Conservation (phyloP, 2,888 invertebrate species). For the Aspidiotus rigidus region DNA sequence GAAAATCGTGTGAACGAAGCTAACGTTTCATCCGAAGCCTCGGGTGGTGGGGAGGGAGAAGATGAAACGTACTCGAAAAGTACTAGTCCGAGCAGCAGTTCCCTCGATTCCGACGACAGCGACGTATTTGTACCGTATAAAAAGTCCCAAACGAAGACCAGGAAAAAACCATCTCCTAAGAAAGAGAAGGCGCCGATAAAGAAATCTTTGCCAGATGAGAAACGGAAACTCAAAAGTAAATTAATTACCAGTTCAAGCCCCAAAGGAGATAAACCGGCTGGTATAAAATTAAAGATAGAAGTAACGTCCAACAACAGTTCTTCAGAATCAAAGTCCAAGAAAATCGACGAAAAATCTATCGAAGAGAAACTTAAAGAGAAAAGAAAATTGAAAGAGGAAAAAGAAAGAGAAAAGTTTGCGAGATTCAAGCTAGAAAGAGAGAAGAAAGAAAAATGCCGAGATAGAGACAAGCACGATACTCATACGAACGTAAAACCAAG, state of each 20-base stretch:
- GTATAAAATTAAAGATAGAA: conserved; percentile 24
- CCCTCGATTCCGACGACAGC: conserved; percentile 18
- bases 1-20: background rate
- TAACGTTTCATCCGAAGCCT: conserved; percentile 10
- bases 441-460: conserved; percentile 32
- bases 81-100: conserved; percentile 26
- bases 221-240: conserved; percentile 34
- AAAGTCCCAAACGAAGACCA: conserved; percentile 38
- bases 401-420: conserved; percentile 39
- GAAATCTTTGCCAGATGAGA: conserved; percentile 34
- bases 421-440: conserved; percentile 56
- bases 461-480: conserved; percentile 19
- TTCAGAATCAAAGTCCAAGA: conserved; percentile 10
- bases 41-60: conserved; percentile 10
- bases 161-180: conserved; percentile 15
- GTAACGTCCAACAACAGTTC: conserved; percentile 14
- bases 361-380: conserved; percentile 36
- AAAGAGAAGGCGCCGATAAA: conserved; percentile 36
- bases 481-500: conserved; percentile 11
- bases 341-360: conserved; percentile 37
- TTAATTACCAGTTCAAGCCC: conserved; percentile 5
- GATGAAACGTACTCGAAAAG: conserved; percentile 21
- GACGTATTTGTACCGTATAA: conserved; percentile 28
- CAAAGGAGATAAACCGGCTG: conserved; percentile 15
- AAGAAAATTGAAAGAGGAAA: conserved; percentile 37